Evolutionary conservation across 2,888 invertebrate genomes (phyloP).

Genomic region (Hermaeophaga mercurialis): DNA sequence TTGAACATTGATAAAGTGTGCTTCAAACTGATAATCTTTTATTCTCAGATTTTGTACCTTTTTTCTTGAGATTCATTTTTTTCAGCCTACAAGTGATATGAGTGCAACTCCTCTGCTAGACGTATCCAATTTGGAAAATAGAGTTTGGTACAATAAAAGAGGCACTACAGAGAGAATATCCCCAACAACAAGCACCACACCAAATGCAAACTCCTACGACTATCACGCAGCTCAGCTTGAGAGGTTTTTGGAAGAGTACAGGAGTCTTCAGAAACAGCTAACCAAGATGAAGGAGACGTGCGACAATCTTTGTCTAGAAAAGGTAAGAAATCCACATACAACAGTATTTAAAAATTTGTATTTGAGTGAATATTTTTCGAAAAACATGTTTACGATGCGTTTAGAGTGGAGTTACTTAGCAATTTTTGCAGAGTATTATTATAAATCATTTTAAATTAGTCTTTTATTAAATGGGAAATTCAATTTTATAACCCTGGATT

Average conservation of each 20-base stretch:
- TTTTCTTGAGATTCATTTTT: background rate
- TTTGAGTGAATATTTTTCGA: no score
- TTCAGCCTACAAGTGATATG: slow-evolving; percentile 28
- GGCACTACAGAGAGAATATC: slow-evolving; percentile 32
- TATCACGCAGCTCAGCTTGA: slow-evolving; percentile 81
- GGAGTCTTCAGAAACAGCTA: slow-evolving; percentile 75
- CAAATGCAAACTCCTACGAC: slow-evolving; percentile 64
- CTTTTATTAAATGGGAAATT: no score
- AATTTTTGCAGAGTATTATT: no score
- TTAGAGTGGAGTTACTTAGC: no score
- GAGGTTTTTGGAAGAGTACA: slow-evolving; percentile 79
- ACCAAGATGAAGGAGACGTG: slow-evolving; percentile 81
- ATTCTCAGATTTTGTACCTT: no score
- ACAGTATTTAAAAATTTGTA: no score
- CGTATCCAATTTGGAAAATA: slow-evolving; percentile 61
- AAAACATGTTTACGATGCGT: no score
- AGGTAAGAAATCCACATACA: slow-evolving; percentile 23
- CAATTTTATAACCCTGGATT: no score
- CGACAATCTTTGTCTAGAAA: slow-evolving; percentile 65
- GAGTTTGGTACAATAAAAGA: slow-evolving; percentile 43
- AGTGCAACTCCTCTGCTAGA: slow-evolving; percentile 68
- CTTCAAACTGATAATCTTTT: background rate
- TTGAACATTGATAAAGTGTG: no score
- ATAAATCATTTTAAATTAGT: no score
- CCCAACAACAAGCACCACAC: slow-evolving; percentile 37